These are phyloP conservation scores for Schmidtea mediterranea DNA, from an alignment of 1,140 invertebrate species.

Conservation along the genomic window DNA sequence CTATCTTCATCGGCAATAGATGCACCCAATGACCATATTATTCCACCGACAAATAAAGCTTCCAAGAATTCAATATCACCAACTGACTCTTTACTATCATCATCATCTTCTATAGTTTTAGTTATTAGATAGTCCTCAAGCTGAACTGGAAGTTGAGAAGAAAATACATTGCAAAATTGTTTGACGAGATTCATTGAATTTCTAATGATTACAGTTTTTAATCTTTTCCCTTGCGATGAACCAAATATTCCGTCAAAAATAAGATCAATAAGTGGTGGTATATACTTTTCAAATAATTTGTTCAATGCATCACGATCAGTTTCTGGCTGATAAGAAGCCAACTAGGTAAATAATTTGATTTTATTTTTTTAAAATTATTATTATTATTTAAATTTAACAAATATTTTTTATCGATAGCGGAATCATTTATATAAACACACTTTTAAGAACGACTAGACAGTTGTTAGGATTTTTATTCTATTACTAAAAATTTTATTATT, in stretches of 20 bases:
- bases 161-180: background rate
- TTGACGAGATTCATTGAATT: conserved; percentile 46
- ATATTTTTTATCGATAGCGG: no score
- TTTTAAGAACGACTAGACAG: no score
- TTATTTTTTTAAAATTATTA: no score
- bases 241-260: conserved; percentile 44
- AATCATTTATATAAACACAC: no score
- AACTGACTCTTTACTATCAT: background rate
- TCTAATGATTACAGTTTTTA: conserved; percentile 50
- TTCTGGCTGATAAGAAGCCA: no score
- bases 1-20: no score
- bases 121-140: background rate
- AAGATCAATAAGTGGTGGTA: conserved; percentile 39
- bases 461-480: no score
- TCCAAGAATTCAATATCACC: background rate
- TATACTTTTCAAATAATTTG: conserved; percentile 41
- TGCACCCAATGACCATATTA: no score
- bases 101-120: background rate
- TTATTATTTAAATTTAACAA: no score
- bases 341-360: no score
- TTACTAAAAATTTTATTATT: no score
- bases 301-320: background rate
- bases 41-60: no score
- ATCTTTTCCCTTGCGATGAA: conserved; percentile 37
- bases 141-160: background rate